A percentile compares a stretch with the other conserved stretches of the same genome.
phyloP scores from a whole-genome alignment of 2,797 vertebrate genomes.

The Lepilemur ruficaudatus region DNA sequence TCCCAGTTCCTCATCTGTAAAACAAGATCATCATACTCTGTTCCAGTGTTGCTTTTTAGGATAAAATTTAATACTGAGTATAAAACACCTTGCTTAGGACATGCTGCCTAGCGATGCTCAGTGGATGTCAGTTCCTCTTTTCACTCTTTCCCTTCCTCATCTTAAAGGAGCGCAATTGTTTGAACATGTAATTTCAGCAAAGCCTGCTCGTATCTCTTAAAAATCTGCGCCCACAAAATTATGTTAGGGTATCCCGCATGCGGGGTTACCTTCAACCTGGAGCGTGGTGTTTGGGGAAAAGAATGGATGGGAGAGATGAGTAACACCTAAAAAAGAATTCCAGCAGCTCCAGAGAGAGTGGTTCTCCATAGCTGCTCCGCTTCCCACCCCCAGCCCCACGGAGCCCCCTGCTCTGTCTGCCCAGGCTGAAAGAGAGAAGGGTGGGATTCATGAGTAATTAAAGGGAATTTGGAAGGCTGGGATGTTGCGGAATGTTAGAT shows the following conservation, averaged over 20 bases:
- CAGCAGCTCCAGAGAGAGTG: constrained; percentile 48
- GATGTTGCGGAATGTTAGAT: constrained; percentile 99
- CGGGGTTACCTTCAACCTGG: background rate
- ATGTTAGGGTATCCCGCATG: background rate
- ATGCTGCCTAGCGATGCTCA: background rate
- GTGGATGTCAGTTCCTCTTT: background rate
- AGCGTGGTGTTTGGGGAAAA: background rate
- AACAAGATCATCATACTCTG: background rate
- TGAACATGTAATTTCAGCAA: background rate
- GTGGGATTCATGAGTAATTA: constrained; percentile 99
- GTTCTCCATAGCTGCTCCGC: constrained; percentile 71
- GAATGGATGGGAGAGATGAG: background rate
- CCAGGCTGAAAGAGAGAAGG: constrained; percentile 98
- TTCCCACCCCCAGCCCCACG: constrained; percentile 91
- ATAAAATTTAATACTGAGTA: background rate
- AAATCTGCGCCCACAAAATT: background rate
- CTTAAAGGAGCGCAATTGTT: background rate
- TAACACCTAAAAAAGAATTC: constrained; percentile 17
- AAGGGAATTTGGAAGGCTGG: constrained; percentile 99
- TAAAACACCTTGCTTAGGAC: background rate
- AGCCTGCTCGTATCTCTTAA: background rate
- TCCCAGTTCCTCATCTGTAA: background rate
- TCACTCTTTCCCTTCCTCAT: background rate
- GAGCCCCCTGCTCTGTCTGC: constrained; percentile 91
- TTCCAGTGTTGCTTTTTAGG: background rate